A percentile compares a stretch with the other conserved stretches of the same genome.
phyloP scores from a whole-genome alignment of 2,888 invertebrate species.

The Teleogryllus oceanicus region DNA sequence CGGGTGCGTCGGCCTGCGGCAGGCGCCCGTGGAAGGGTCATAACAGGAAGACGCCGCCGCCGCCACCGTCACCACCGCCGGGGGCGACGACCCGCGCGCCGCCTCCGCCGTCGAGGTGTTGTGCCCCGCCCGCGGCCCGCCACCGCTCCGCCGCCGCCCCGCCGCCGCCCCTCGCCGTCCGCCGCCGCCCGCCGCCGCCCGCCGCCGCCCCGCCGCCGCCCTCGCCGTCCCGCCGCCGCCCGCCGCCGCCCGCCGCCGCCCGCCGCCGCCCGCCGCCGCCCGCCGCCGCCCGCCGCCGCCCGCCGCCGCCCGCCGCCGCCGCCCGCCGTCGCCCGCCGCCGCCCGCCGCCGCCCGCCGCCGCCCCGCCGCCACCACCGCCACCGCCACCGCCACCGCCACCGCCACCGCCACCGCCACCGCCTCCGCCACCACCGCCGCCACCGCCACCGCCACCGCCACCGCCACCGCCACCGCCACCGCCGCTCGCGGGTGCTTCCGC shows the following conservation, averaged over 20 bases:
- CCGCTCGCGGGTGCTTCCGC: too few relatives aligned
- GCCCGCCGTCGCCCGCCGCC: background rate
- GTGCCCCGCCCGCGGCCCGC: background rate
- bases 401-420: background rate
- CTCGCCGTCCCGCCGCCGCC: background rate
- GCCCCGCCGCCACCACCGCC: background rate
- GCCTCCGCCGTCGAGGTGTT: background rate
- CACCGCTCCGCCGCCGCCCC: background rate
- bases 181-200: too few relatives aligned
- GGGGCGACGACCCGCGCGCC: background rate
- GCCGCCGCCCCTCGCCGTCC: too few relatives aligned
- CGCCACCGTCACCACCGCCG: background rate
- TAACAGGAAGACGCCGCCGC: background rate
- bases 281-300: background rate
- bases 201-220: background rate
- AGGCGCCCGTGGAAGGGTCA: background rate
- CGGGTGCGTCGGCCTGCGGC: too few relatives aligned
- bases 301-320: background rate
- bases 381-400: background rate
- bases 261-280: background rate
- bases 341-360: background rate
- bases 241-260: background rate
- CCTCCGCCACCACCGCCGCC: background rate
- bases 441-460: background rate
- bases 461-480: background rate